Evolutionary conservation across 2,113 vertebrate genomes (phyloP).

Genomic region (Oplegnathus fasciatus): DNA sequence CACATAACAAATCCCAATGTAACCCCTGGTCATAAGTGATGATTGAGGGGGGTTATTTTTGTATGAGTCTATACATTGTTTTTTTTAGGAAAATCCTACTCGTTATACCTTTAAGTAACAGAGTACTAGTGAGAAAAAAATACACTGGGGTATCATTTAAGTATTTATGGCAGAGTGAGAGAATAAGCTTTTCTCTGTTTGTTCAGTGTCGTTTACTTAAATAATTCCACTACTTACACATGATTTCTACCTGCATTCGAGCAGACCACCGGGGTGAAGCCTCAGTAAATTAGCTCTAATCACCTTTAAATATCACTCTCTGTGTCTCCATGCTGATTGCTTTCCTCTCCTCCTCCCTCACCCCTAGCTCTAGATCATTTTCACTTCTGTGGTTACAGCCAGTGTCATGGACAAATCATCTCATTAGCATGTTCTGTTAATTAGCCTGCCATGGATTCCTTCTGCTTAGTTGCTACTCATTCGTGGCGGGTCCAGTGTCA

Average conservation of each 20-base stretch:
- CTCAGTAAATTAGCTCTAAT: constrained; percentile 29
- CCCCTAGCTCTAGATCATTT: not conserved
- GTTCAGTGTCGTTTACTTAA: not conserved
- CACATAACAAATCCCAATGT: no score
- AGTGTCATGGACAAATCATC: constrained; percentile 42
- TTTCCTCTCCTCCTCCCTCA: not conserved
- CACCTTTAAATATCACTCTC: constrained; percentile 27
- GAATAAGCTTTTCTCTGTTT: not conserved
- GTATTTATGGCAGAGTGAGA: no score
- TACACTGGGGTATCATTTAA: not conserved
- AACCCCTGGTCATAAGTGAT: no score
- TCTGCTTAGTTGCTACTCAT: constrained; percentile 27
- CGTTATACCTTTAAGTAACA: not conserved
- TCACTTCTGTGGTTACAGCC: constrained; percentile 16
- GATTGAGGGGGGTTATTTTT: no score
- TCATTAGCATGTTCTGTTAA: constrained; percentile 56
- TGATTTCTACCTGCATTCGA: not conserved
- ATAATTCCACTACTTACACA: not conserved
- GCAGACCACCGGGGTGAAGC: not conserved
- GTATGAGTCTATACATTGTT: no score
- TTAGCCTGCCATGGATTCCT: constrained; percentile 39
- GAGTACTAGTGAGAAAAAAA: not conserved
- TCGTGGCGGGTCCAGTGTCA: constrained; percentile 22
- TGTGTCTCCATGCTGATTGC: constrained; percentile 3
- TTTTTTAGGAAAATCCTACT: no score